These are phyloP conservation scores for Slavum lentiscoides DNA, from an alignment of 2,888 invertebrate species.

Conservation along the genomic window DNA sequence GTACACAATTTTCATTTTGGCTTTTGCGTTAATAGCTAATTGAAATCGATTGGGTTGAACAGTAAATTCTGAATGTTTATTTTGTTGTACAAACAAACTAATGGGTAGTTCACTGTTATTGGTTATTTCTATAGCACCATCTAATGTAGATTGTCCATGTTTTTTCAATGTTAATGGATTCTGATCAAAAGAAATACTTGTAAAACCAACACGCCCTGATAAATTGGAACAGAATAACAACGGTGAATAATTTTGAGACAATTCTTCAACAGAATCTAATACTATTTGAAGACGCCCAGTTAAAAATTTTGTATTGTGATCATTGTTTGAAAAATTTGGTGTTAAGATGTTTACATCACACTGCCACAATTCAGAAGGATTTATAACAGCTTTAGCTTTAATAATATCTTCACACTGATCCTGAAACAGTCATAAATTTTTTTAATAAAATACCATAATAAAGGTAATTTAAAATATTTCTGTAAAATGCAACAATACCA, in stretches of 20 bases:
- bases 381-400: constrained; percentile 35
- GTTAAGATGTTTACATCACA: constrained; percentile 38
- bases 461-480: not conserved
- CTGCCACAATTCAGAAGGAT: constrained; percentile 51
- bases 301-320: constrained; percentile 9
- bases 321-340: constrained; percentile 4
- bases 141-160: not conserved
- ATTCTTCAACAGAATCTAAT: constrained; percentile 43
- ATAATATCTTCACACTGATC: constrained; percentile 32
- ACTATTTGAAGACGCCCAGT: constrained; percentile 33
- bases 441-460: too few relatives aligned
- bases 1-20: constrained; percentile 11
- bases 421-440: constrained; percentile 36
- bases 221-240: constrained; percentile 38
- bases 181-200: constrained; percentile 42
- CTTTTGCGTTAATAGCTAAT: constrained; percentile 27
- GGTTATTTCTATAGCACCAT: constrained; percentile 31
- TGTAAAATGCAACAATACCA: too few relatives aligned
- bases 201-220: constrained; percentile 23
- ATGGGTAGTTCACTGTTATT: constrained; percentile 35
- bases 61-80: constrained; percentile 11
- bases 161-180: constrained; percentile 45
- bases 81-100: constrained; percentile 23
- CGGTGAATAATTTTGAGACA: constrained; percentile 34
- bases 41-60: constrained; percentile 34